Base-by-base conservation (phyloP, 2,113 vertebrate genomes). In the Vulpes ferrilata region DNA sequence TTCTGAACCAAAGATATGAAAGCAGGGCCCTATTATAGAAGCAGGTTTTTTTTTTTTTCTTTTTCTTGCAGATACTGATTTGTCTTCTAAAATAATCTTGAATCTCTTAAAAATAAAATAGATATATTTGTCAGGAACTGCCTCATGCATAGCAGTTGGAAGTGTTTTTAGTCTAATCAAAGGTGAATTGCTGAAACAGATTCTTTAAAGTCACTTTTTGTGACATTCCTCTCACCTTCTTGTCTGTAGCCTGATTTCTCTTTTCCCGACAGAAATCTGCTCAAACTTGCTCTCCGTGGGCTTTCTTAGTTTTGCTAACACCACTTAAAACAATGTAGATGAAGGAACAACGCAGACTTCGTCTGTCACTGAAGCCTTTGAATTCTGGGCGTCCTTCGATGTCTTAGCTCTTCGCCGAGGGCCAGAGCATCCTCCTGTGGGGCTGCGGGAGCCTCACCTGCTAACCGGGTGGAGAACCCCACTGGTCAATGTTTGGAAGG, bases 71-170 rank as follows among this genome's bases (percentile, higher is more conserved):
- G 73, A 71, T 38, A 71, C 53, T 38, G 67, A 60, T 80, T 86
- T 88, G 16, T 92, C 57, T 93, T 73, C 57, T 89, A 69, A 93
- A 80, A 86, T 71, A 62, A 38, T 92, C 64, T 76, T 74, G 69
- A 97, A 62, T 5, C 35, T 88, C 60, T 64, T 32, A 97, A 92
- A 76, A 86, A 57, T 15, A 60, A 97, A 95, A 94, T 53, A 79
- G 15, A 78, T 74, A 73, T 71, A n/a, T 55, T 92, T 95, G 73
- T 74, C 90, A 85, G 76, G 94, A 80, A 88, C 27, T 65, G n/a
- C 71, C 5, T 73, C 23, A 30, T 48, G 20, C 57, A 53, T 85
- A 93, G 35, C 73, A 64, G n/a, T 87, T 79, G 64, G 32, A 67
- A 79, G 43, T 90, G 48, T 53, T 95, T 97, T 95, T 59, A 55